Evolutionary conservation across 2,888 invertebrate genomes (phyloP), one percentile per base, ranked within the genome.

Genomic region (Ametastegia equiseti): DNA sequence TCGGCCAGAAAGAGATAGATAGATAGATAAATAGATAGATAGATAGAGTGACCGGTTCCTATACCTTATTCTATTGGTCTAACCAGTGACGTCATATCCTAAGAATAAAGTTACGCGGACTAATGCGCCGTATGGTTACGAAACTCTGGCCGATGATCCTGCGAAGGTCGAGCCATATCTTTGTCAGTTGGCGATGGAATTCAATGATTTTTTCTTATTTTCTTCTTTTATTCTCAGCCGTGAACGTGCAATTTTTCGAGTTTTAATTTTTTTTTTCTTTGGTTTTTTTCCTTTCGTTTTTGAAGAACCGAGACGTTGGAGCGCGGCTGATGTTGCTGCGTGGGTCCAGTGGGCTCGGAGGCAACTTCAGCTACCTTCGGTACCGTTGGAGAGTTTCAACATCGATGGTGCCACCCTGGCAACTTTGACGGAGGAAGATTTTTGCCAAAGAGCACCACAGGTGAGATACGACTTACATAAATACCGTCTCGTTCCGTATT

Each of bases 261-360:
- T 19, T 63, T 15, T 63, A 2, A 9, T 27, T 60, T 30, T 27
- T 60, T 57, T 45, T 45, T 13, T 13, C 13, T 27, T 57, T 13
- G 19, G 23, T 0, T 19, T 57, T 7, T 57, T 27, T 15, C 7
- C 13, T n/a, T 1, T 71, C 19, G 9, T 27, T 30, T 82, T 93
- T 93, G 7, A 92, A 98, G 98, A 98, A 94, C 98, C 98, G 84
- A 94, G 95, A 90, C 94, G 95, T 87, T 98, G 98, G 98, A 96
- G 95, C 86, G 93, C 95, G 19, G 94, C 95, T 82, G 96, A 98
- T 90, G 98, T 97, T 71, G 96, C 96, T 85, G 95, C 97, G 30
- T 98, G 98, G 98, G 94, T 98, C 82, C 94, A 96, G 91, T 97
- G 97, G 95, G 97, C 97, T 86, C 94, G 96, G 83, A 94, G 96